Conservation (phyloP, 2,797 vertebrate species). For the Microcaecilia unicolor region DNA sequence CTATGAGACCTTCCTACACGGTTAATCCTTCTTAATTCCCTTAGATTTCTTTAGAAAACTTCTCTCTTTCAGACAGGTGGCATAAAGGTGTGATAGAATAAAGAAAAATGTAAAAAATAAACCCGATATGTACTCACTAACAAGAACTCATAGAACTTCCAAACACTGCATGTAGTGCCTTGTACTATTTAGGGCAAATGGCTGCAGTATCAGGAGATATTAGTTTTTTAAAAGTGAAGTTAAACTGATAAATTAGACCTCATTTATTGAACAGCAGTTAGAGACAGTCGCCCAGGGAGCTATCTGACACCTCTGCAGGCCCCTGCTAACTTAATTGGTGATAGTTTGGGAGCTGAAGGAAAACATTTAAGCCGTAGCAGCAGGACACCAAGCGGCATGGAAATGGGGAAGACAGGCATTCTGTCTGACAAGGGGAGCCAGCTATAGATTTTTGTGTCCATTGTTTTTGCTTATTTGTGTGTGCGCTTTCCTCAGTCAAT, state of each 20-base stretch:
- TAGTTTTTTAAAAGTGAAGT: slow-evolving; percentile 76
- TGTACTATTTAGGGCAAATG: slow-evolving; percentile 40
- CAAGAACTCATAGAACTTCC: slow-evolving; percentile 21
- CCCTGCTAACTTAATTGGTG: slow-evolving; percentile 87
- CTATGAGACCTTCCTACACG: no score
- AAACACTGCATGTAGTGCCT: background rate
- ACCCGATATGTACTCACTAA: slow-evolving; percentile 2
- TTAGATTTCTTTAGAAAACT: no score
- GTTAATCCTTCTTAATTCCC: no score
- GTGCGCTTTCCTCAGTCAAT: slow-evolving; percentile 99
- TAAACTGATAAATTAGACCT: slow-evolving; percentile 98
- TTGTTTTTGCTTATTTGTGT: slow-evolving; percentile 98
- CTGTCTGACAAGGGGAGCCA: slow-evolving; percentile 91
- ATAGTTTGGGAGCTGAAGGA: slow-evolving; percentile 72
- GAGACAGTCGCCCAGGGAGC: slow-evolving; percentile 78
- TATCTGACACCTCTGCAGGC: slow-evolving; percentile 74
- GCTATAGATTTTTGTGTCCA: slow-evolving; percentile 99
- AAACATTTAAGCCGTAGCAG: slow-evolving; percentile 70
- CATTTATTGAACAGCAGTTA: slow-evolving; percentile 93
- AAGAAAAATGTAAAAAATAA: no score
- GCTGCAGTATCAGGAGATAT: slow-evolving; percentile 50
- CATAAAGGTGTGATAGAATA: slow-evolving; percentile 15
- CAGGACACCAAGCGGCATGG: slow-evolving; percentile 70
- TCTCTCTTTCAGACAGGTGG: slow-evolving; percentile 4
- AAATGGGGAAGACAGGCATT: slow-evolving; percentile 82